A percentile compares a stretch with the other conserved stretches of the same genome.
phyloP scores from a whole-genome alignment of 2,888 invertebrate species.

The Philhelius pedissequus region DNA sequence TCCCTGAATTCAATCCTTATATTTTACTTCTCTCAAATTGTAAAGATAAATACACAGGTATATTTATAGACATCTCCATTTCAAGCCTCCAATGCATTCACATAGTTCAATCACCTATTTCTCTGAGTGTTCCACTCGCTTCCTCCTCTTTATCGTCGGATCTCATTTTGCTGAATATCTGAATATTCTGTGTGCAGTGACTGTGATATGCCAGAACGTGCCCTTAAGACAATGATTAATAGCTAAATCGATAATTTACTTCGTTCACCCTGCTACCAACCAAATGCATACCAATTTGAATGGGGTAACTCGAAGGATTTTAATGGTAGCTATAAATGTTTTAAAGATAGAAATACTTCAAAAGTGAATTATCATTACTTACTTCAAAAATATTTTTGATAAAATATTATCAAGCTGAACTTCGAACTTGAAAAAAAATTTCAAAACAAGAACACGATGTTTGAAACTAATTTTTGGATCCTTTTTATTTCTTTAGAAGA shows the following conservation, averaged over 20 bases:
- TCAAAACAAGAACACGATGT: background rate
- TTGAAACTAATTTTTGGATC: constrained; percentile 62
- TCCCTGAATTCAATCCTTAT: background rate
- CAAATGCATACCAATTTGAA: constrained; percentile 24
- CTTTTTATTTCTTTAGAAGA: constrained; percentile 60
- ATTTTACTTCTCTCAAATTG: background rate
- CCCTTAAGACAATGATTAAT: constrained; percentile 72
- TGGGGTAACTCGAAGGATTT: background rate
- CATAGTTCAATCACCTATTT: constrained; percentile 69
- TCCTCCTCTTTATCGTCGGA: constrained; percentile 20
- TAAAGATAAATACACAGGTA: background rate
- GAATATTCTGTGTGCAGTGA: constrained; percentile 69
- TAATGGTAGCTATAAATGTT: background rate
- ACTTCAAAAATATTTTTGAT: background rate
- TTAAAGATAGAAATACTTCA: no score
- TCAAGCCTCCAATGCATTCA: constrained; percentile 7
- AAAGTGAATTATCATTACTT: background rate
- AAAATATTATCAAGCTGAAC: constrained; percentile 36
- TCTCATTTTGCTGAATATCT: constrained; percentile 43
- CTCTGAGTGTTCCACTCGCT: constrained; percentile 29
- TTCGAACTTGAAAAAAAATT: constrained; percentile 8
- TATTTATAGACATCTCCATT: background rate
- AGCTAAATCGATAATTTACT: constrained; percentile 71
- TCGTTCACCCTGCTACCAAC: constrained; percentile 13
- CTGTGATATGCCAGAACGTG: constrained; percentile 71